These are phyloP conservation scores for Cheiracanthium punctorium DNA, from an alignment of 2,888 invertebrate species.

Conservation along the genomic window DNA sequence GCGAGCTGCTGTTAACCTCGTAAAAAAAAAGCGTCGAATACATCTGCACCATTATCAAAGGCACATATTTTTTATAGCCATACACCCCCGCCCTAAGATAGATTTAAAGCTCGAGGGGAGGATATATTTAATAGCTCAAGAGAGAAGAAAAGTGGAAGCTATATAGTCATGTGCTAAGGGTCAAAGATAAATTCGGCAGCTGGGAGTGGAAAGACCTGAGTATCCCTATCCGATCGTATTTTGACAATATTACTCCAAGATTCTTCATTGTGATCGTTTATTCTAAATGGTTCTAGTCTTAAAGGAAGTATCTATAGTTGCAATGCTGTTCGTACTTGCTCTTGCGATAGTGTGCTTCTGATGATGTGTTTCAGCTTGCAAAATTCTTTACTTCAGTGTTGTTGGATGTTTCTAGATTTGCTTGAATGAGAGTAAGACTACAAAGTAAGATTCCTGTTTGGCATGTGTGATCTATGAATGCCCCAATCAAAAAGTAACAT, in stretches of 20 bases:
- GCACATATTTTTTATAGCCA: background rate
- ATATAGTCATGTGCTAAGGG: conserved; percentile 16
- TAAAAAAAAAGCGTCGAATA: background rate
- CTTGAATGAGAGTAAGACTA: too few relatives aligned
- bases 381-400: too few relatives aligned
- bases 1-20: background rate
- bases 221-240: conserved; percentile 16
- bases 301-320: too few relatives aligned
- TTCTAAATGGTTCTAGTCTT: background rate
- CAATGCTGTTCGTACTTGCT: too few relatives aligned
- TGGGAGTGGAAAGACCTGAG: conserved; percentile 15
- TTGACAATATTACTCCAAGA: conserved; percentile 27
- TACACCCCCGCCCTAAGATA: background rate
- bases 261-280: background rate
- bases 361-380: too few relatives aligned
- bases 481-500: too few relatives aligned
- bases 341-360: too few relatives aligned
- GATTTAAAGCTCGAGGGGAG: background rate
- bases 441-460: too few relatives aligned
- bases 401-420: too few relatives aligned
- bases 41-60: background rate
- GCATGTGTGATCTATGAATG: too few relatives aligned
- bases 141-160: background rate
- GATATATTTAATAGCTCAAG: conserved; percentile 7
- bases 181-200: conserved; percentile 44